Conservation (phyloP, 2,113 vertebrate species). For the Pangasianodon gigas region DNA sequence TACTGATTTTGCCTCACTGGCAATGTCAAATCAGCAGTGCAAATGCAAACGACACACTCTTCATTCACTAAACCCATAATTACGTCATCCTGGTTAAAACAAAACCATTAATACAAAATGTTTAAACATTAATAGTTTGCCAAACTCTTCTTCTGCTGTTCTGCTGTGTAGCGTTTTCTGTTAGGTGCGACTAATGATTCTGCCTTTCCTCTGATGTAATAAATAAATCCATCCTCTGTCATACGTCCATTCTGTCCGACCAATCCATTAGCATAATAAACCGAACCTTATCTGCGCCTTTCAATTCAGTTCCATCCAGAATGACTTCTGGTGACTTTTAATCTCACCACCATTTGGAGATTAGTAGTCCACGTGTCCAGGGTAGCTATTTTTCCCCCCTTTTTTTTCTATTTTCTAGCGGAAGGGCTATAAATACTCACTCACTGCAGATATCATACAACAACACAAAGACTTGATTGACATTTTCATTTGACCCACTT, state of each 20-base stretch:
- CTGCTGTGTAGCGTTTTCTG: conserved; percentile 29
- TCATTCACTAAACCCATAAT: conserved; percentile 18
- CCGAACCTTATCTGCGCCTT: conserved; percentile 47
- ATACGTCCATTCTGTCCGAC: conserved; percentile 57
- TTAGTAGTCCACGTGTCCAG: conserved; percentile 62
- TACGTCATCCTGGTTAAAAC: conserved; percentile 32
- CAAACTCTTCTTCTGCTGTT: not conserved
- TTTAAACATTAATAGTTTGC: not conserved
- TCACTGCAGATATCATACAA: not conserved
- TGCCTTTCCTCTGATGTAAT: conserved; percentile 51
- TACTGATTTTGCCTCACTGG: not conserved
- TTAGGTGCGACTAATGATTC: conserved; percentile 45
- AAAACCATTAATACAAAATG: not conserved
- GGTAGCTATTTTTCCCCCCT: not conserved
- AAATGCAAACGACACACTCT: not conserved
- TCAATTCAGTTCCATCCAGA: conserved; percentile 61
- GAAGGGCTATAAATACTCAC: not conserved
- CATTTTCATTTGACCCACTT: not conserved
- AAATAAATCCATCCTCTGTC: conserved; percentile 62
- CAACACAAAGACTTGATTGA: not conserved
- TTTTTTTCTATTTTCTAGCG: conserved; percentile 41
- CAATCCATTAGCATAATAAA: conserved; percentile 70
- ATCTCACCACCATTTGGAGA: conserved; percentile 65
- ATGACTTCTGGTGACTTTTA: conserved; percentile 61
- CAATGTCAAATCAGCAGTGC: not conserved